Evolutionary conservation across 2,888 invertebrate genomes (phyloP).

Genomic region (Rotaria sp.): DNA sequence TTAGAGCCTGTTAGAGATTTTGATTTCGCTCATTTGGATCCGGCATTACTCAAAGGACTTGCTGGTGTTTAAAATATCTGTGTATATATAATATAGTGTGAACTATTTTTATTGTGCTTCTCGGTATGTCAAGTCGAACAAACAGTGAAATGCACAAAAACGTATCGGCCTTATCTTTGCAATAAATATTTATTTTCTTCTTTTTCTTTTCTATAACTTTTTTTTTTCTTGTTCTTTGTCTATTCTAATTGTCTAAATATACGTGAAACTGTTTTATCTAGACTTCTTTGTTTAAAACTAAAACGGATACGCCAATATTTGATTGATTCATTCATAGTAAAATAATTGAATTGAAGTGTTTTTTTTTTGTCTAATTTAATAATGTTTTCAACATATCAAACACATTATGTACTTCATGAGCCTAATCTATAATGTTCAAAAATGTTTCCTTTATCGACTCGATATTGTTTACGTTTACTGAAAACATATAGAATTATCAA

Average conservation of each 20-base stretch:
- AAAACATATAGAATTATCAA: too few species aligned
- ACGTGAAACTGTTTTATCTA: not conserved
- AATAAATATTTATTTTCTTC: not conserved
- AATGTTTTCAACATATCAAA: too few species aligned
- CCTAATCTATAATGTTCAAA: too few species aligned
- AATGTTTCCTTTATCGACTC: too few species aligned
- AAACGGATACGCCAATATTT: too few species aligned
- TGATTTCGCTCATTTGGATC: not conserved
- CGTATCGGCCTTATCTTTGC: not conserved
- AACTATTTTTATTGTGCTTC: not conserved
- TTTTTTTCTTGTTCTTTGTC: not conserved
- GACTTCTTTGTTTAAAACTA: not conserved
- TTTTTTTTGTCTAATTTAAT: too few species aligned
- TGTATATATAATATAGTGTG: not conserved
- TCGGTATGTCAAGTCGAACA: not conserved
- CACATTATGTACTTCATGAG: too few species aligned
- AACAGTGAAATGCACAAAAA: not conserved
- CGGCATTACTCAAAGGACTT: slow-evolving; percentile 13
- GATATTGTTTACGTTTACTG: too few species aligned
- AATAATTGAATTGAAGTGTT: too few species aligned
- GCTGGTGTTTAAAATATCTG: not conserved
- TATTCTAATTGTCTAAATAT: not conserved
- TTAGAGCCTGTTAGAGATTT: not conserved
- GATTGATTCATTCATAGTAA: too few species aligned
- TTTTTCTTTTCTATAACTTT: not conserved